Conservation (phyloP, 2,113 vertebrate species). For the Hippocampus zosterae region DNA sequence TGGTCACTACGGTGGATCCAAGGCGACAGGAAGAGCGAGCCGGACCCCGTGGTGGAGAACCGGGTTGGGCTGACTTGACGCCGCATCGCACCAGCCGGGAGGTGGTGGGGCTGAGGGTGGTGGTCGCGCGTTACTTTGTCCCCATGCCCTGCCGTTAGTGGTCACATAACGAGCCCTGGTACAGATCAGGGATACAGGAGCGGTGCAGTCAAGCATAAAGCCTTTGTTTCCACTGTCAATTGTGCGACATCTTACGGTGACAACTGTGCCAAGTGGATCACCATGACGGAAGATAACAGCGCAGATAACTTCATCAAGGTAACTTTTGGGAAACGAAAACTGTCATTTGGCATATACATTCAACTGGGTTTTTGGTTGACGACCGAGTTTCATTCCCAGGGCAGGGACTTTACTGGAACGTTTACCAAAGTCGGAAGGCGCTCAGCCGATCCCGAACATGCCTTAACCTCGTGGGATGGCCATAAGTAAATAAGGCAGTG, state of each 20-base stretch:
- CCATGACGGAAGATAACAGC: slow-evolving; percentile 80
- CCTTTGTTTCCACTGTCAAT: slow-evolving; percentile 42
- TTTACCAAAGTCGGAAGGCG: not conserved
- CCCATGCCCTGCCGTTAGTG: slow-evolving; percentile 47
- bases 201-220: slow-evolving; percentile 37
- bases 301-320: slow-evolving; percentile 85
- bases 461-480: no score
- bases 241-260: slow-evolving; percentile 27
- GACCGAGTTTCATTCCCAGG: not conserved
- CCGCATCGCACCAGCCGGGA: slow-evolving; percentile 35
- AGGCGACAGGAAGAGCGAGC: slow-evolving; percentile 59
- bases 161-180: slow-evolving; percentile 36
- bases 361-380: not conserved
- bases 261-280: slow-evolving; percentile 33
- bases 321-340: slow-evolving; percentile 10
- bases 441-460: not conserved
- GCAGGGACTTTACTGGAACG: not conserved
- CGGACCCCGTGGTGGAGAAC: slow-evolving; percentile 53
- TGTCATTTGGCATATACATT: not conserved
- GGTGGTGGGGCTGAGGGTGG: slow-evolving; percentile 8
- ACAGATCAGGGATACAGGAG: slow-evolving; percentile 9
- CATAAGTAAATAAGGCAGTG: no score
- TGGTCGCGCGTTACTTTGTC: slow-evolving; percentile 29
- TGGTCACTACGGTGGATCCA: slow-evolving; percentile 58
- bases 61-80: slow-evolving; percentile 44